A percentile compares a stretch with the other conserved stretches of the same genome.
These are phyloP conservation scores for Callithrix jacchus DNA, from an alignment of 2,113 vertebrate genomes.

Conservation along the genomic window DNA sequence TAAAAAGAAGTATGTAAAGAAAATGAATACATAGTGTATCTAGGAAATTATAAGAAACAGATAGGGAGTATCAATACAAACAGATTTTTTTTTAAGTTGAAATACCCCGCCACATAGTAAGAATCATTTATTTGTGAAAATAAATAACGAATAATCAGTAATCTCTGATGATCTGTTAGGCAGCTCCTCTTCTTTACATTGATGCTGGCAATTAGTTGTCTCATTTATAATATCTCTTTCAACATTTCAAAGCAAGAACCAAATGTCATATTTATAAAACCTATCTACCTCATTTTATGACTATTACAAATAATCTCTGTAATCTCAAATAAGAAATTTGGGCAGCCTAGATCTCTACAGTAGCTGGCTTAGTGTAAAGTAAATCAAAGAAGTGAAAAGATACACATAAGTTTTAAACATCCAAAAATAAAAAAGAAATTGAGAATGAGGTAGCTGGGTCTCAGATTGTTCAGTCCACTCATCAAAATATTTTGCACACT, in stretches of 20 bases:
- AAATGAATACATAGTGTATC: background rate
- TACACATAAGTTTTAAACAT: background rate
- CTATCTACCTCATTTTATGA: background rate
- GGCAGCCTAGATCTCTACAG: background rate
- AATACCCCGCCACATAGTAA: background rate
- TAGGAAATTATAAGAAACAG: background rate
- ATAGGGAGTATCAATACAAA: background rate
- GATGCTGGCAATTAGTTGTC: background rate
- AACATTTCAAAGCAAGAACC: background rate
- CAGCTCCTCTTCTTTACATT: background rate
- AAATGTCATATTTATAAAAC: background rate
- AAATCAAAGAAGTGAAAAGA: background rate
- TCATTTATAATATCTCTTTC: background rate
- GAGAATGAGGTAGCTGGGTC: background rate
- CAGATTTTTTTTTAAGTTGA: background rate
- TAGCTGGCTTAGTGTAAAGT: background rate
- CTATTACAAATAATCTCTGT: background rate
- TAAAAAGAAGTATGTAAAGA: background rate
- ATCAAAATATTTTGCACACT: background rate
- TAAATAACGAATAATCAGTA: background rate
- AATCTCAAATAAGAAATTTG: background rate
- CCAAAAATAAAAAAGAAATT: background rate
- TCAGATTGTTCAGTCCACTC: background rate
- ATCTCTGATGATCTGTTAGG: background rate
- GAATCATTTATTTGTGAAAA: background rate